phyloP scores from a whole-genome alignment of 2,113 vertebrate genomes.

The Delphinapterus leucas region DNA sequence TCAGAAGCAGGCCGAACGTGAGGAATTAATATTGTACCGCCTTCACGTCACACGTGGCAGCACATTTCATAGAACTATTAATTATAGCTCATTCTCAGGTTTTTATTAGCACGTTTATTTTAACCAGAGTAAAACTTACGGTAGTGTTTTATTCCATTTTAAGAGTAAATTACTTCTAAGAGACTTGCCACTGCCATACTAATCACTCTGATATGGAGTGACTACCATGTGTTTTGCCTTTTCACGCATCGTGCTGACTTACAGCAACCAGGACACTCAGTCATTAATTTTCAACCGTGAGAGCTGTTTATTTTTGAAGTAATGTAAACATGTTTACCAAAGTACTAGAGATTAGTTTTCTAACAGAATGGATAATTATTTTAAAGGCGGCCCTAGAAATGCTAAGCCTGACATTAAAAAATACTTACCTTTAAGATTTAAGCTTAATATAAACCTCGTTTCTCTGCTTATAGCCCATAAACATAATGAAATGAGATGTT shows the following conservation, averaged over 20 bases:
- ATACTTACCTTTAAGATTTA: constrained; percentile 18
- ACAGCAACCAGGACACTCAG: not conserved
- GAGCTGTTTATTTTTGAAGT: constrained; percentile 39
- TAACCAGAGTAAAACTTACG: constrained; percentile 33
- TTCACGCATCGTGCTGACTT: not conserved
- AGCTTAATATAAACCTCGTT: not conserved
- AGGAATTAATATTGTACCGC: constrained; percentile 41
- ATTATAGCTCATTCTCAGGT: constrained; percentile 32
- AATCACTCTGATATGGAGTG: not conserved
- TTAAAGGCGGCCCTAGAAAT: constrained; percentile 24
- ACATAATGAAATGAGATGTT: constrained; percentile 25
- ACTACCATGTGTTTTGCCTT: not conserved
- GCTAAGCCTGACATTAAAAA: not conserved
- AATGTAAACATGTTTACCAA: constrained; percentile 38
- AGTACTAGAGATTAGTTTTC: constrained; percentile 28
- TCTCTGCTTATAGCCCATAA: constrained; percentile 32
- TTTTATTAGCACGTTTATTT: constrained; percentile 50
- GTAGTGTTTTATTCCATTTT: constrained; percentile 54
- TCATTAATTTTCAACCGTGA: not conserved
- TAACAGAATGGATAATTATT: constrained; percentile 23
- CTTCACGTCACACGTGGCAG: not conserved
- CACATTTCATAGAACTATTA: constrained; percentile 32
- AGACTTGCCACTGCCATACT: not conserved
- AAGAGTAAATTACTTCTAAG: constrained; percentile 25
- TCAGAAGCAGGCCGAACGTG: constrained; percentile 74